Percentiles rank a stretch among this genome's conserved stretches.
phyloP scores from a whole-genome alignment of 2,888 invertebrate species.

The Agriopis marginaria region DNA sequence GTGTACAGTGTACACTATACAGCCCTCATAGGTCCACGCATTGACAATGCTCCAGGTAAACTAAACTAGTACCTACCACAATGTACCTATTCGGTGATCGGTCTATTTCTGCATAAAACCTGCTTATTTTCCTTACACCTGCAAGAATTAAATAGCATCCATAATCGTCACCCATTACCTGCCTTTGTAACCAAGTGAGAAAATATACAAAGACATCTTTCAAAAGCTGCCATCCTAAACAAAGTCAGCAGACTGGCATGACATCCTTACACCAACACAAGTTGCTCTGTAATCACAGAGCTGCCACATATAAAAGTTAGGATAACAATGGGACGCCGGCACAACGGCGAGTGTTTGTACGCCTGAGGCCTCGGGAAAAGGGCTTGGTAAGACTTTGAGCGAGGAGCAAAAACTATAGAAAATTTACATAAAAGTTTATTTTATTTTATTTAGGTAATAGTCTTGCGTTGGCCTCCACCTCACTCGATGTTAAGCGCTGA shows the following conservation, averaged over 20 bases:
- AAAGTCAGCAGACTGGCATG: constrained; percentile 14
- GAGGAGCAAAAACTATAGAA: background rate
- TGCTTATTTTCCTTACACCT: too few species aligned
- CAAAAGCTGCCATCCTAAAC: constrained; percentile 3
- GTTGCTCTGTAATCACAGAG: constrained; percentile 53
- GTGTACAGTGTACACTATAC: too few species aligned
- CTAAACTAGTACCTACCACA: too few species aligned
- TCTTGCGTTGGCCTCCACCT: too few species aligned
- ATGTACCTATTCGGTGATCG: too few species aligned
- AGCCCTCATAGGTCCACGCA: too few species aligned
- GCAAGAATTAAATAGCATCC: background rate
- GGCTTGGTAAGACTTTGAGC: constrained; percentile 33
- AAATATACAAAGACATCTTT: constrained; percentile 2
- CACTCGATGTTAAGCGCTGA: too few species aligned
- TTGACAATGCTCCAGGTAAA: too few species aligned
- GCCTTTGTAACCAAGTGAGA: constrained; percentile 1
- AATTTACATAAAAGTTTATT: background rate
- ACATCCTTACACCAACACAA: constrained; percentile 53
- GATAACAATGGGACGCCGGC: constrained; percentile 58
- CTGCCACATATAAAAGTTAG: constrained; percentile 56
- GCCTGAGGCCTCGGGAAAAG: constrained; percentile 41
- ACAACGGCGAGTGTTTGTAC: constrained; percentile 55
- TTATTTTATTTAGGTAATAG: too few species aligned
- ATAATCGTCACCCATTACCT: background rate
- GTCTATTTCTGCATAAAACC: too few species aligned